Evolutionary conservation across 2,797 vertebrate genomes (phyloP), one percentile per base, ranked within the genome.

Genomic region (Potorous gilbertii): DNA sequence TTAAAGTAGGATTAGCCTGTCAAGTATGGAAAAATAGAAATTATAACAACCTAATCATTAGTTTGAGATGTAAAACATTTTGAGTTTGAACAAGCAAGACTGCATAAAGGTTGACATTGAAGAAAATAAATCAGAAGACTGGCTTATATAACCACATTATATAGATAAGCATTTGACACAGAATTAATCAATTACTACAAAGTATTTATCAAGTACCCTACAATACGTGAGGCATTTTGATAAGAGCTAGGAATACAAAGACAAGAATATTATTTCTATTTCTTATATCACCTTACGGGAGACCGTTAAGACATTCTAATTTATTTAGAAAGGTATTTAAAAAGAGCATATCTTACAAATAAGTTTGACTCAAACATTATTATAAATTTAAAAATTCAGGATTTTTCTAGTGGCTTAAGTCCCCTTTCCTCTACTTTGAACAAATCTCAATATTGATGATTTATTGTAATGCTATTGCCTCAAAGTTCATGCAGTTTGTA

Each of bases 11-110:
- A 96, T 97, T 97, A 94, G 55, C 81, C 96, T 96, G 1, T 92
- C 56, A 96, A 93, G 1, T 91, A 92, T 8, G 96, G 29, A 98
- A 98, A 74, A 97, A 94, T 5, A 96, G 27, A 91, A 96, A 74
- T 92, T 94, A n/a, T 90, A 90, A 93, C 93, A 96, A 55, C 34
- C 12, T 96, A 62, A 90, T 96, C 12, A 87, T 21, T 95, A 59
- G 4, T 59, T 27, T 95, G 93, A 93, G 90, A 11, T 66, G 0
- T 95, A 95, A 95, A 95, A 0, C 27, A 50, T 11, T 93, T 29
- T 0, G 27, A 16, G 90, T 93, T 94, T 94, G 0, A 14, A 92
- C 12, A 9, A 93, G 40, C 90, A 94, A 10, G 74, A 56, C 56
- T 92, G 62, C 3, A 91, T 91, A 59, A 87, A 93, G 95, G 90